Percentiles rank a stretch among this genome's conserved stretches.
phyloP scores from a whole-genome alignment of 2,797 vertebrate species.

The Prionace glauca region DNA sequence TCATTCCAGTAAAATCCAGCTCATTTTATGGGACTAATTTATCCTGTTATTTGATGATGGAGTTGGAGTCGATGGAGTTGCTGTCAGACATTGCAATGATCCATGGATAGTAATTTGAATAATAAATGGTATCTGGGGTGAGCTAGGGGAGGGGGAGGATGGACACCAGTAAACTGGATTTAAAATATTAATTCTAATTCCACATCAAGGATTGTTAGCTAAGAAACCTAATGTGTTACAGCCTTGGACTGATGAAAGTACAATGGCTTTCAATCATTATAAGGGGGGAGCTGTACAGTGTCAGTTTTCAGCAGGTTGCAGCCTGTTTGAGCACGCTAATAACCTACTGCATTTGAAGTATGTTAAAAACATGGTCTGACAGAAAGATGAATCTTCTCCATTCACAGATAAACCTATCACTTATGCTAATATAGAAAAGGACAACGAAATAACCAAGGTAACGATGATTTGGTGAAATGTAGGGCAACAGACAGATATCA shows the following conservation, averaged over 20 bases:
- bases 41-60: background rate
- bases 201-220: background rate
- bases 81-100: background rate
- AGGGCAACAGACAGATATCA: background rate
- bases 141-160: too few species aligned
- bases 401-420: background rate
- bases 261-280: background rate
- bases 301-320: background rate
- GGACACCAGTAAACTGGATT: background rate
- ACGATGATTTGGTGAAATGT: background rate
- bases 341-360: background rate
- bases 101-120: background rate
- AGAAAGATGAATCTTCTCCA: background rate
- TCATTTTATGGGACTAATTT: background rate
- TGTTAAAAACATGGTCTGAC: background rate
- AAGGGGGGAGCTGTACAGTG: background rate
- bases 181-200: background rate
- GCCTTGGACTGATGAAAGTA: background rate
- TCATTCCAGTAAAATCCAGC: background rate
- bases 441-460: background rate
- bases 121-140: background rate
- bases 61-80: background rate
- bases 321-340: background rate
- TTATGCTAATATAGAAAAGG: background rate
- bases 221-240: background rate